Evolutionary conservation across 2,113 vertebrate genomes (phyloP).

Genomic region (Gila orcuttii): DNA sequence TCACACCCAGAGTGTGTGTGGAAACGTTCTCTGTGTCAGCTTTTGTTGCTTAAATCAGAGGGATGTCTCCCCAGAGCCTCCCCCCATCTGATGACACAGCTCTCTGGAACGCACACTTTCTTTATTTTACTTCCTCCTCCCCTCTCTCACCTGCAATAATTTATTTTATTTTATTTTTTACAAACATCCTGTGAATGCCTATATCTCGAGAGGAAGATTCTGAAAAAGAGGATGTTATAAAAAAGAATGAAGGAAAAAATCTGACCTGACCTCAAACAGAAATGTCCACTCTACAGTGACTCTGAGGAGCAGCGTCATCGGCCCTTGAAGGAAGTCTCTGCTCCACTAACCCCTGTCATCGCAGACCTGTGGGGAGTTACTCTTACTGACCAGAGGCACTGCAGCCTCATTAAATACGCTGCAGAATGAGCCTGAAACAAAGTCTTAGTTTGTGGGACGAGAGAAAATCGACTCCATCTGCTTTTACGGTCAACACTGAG

Average conservation of each 20-base stretch:
- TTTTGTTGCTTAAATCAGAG: slow-evolving; percentile 49
- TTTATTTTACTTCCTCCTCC: slow-evolving; percentile 10
- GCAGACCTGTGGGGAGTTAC: not conserved
- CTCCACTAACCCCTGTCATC: not conserved
- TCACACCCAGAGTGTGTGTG: slow-evolving; percentile 14
- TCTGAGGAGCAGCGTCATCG: not conserved
- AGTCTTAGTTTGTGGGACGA: slow-evolving; percentile 7
- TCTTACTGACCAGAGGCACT: slow-evolving; percentile 10
- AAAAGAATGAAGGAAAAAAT: not conserved
- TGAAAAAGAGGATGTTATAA: not conserved
- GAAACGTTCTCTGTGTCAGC: slow-evolving; percentile 63
- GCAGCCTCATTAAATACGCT: slow-evolving; percentile 22
- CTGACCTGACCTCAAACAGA: not conserved
- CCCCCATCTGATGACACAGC: slow-evolving; percentile 10
- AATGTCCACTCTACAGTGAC: slow-evolving; percentile 5
- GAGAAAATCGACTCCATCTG: slow-evolving; percentile 26
- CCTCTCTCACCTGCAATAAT: not conserved
- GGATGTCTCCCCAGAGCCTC: slow-evolving; percentile 31
- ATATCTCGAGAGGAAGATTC: not conserved
- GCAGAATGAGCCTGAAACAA: slow-evolving; percentile 11
- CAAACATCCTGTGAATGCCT: slow-evolving; percentile 12
- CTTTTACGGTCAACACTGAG: slow-evolving; percentile 21
- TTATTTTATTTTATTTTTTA: not conserved
- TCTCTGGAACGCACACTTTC: slow-evolving; percentile 36
- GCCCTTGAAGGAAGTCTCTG: not conserved